These are phyloP conservation scores for Neolamprologus tretocephalus DNA, from an alignment of 2,113 vertebrate genomes.

Conservation along the genomic window DNA sequence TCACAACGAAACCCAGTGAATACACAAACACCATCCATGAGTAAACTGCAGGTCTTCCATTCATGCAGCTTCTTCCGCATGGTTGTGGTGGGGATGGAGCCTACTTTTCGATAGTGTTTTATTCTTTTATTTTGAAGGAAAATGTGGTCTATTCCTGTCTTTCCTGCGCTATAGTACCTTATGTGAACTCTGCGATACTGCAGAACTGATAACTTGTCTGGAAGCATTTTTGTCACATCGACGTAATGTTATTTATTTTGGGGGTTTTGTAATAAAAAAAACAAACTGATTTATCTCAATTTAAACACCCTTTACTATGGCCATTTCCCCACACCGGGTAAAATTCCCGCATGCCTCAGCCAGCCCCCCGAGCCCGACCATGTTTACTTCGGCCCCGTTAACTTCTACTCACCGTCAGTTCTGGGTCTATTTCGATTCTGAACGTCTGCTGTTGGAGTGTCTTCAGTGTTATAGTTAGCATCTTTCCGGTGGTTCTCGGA, in stretches of 20 bases:
- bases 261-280: neutral
- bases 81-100: neutral
- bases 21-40: neutral
- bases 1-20: neutral
- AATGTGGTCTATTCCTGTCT: neutral
- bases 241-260: neutral
- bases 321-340: neutral
- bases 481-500: slow-evolving; percentile 23
- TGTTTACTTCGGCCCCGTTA: slow-evolving; percentile 50
- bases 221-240: neutral
- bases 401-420: slow-evolving; percentile 69
- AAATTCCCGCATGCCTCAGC: neutral
- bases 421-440: slow-evolving; percentile 66
- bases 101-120: neutral
- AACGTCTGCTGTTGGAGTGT: slow-evolving; percentile 77
- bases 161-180: neutral
- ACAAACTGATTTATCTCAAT: fast-evolving
- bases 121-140: slow-evolving; percentile 11
- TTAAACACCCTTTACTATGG: neutral
- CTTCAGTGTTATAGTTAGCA: slow-evolving; percentile 73
- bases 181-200: neutral
- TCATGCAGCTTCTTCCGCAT: neutral
- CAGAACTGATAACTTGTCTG: neutral
- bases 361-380: slow-evolving; percentile 25
- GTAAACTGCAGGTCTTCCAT: neutral